These are phyloP conservation scores for Phylloscopus trochilus DNA, from an alignment of 2,113 vertebrate species.

Conservation along the genomic window DNA sequence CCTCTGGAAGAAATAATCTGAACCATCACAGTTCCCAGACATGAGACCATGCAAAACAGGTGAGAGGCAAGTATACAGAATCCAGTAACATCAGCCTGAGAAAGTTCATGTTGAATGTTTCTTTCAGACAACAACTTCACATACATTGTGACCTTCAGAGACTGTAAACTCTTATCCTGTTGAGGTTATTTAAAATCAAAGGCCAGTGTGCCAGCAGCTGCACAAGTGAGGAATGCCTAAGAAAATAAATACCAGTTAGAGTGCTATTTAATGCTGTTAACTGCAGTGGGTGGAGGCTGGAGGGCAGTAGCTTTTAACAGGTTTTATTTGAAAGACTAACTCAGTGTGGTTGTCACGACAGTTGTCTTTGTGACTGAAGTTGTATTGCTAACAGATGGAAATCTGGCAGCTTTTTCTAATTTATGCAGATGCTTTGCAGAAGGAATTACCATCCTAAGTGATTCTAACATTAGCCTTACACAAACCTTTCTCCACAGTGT, in stretches of 20 bases:
- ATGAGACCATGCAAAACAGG: neutral
- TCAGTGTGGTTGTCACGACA: constrained; percentile 75
- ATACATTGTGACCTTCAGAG: constrained; percentile 53
- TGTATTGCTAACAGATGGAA: constrained; percentile 78
- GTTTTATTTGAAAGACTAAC: constrained; percentile 79
- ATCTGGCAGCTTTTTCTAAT: constrained; percentile 66
- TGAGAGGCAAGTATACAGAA: neutral
- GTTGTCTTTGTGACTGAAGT: constrained; percentile 73
- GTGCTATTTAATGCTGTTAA: constrained; percentile 69
- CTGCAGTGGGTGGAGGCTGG: constrained; percentile 67
- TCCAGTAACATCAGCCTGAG: neutral
- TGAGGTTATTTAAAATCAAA: constrained; percentile 76
- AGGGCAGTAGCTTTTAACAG: constrained; percentile 77
- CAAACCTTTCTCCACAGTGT: constrained; percentile 30
- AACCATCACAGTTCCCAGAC: constrained; percentile 7
- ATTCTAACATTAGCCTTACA: constrained; percentile 59
- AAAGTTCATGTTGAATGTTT: constrained; percentile 30
- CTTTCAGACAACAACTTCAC: constrained; percentile 26
- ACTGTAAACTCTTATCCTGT: constrained; percentile 48
- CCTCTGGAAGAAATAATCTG: constrained; percentile 56
- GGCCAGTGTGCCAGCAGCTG: constrained; percentile 61
- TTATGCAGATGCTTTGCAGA: constrained; percentile 62
- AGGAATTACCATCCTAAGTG: constrained; percentile 49
- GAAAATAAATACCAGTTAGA: constrained; percentile 78
- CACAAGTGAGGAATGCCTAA: constrained; percentile 69